Base-by-base conservation (phyloP, 2,797 vertebrate genomes). In the Liasis olivaceus region DNA sequence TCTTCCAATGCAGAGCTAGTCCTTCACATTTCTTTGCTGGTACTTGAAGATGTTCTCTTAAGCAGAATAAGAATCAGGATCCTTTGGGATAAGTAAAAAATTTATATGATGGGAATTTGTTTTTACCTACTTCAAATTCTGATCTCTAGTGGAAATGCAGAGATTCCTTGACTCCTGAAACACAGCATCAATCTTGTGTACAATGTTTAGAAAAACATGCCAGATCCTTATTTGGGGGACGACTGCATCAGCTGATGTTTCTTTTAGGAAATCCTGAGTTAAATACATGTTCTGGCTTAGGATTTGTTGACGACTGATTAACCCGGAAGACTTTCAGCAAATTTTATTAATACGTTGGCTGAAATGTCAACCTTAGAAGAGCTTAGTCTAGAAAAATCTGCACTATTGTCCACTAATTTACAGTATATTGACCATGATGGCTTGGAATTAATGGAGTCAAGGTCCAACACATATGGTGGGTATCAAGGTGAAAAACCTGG, bases 181-280 rank as follows among this genome's bases (percentile, higher is more conserved):
- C 8, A 24, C 24, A n/a, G 47, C 77, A 36, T 59, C 59, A 64
- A 62, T 51, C 84, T 64, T 92, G 58, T 87, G 66, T 87, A 9
- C 3, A 42, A 66, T n/a, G 17, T 87, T 93, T 91, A 89, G 51
- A 58, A 89, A 93, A 93, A 69, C 47, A 58, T 47, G 56, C 13
- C 47, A 62, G 90, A 90, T 86, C 26, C 59, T 63, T 28, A 8
- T 24, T 60, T 85, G 69, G 60, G 31, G 87, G 77, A 93, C 47
- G 11, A 17, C 13, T 12, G 31, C 14, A n/a, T 4, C 62, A 64
- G 59, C 66, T 64, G 81, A 91, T 47, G 20, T n/a, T 81, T 59
- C 63, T 93, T 92, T 85, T 81, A 54, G 8, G 5, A 17, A 12
- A 90, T 69, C 12, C 6, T 1, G 24, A 85, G 22, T 84, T 94